These are phyloP conservation scores for Coecobrya sp. DNA, from an alignment of 2,888 invertebrate species.

Conservation along the genomic window DNA sequence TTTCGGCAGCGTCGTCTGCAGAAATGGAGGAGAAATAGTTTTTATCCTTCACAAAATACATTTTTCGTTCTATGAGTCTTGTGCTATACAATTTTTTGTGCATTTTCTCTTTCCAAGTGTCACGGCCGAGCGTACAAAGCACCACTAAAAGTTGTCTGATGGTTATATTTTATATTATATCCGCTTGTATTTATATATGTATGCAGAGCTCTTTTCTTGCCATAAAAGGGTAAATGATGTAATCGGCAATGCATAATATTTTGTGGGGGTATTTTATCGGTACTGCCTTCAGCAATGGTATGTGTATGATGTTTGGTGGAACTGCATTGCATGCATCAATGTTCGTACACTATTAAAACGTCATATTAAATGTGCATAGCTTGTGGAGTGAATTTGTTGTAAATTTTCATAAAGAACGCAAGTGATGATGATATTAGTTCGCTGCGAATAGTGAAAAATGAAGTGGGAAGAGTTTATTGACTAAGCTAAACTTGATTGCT, in stretches of 20 bases:
- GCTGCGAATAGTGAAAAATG: constrained; percentile 6
- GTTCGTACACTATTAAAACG: constrained; percentile 10
- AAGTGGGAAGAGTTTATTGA: constrained; percentile 45
- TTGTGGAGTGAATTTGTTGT: not conserved
- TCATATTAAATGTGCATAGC: not conserved
- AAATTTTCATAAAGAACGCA: not conserved
- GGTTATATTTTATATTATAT: not conserved
- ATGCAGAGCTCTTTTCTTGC: not conserved
- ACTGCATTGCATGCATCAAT: not conserved
- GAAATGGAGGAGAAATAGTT: not conserved
- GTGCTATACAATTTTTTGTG: constrained; percentile 33
- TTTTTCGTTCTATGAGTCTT: not conserved
- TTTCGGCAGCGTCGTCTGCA: not conserved
- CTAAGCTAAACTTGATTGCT: constrained; percentile 12
- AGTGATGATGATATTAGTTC: constrained; percentile 33
- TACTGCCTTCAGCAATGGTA: not conserved
- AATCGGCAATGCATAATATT: not conserved
- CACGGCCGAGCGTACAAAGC: constrained; percentile 65
- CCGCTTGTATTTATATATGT: not conserved
- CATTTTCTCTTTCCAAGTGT: not conserved
- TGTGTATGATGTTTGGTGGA: not conserved
- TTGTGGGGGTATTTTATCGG: not conserved
- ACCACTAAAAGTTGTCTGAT: not conserved
- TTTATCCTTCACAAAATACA: not conserved
- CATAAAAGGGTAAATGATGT: constrained; percentile 45